Percentiles rank a stretch among this genome's conserved stretches.
These are phyloP conservation scores for Macropus fuliginosus DNA, from an alignment of 2,797 vertebrate species.

Conservation along the genomic window DNA sequence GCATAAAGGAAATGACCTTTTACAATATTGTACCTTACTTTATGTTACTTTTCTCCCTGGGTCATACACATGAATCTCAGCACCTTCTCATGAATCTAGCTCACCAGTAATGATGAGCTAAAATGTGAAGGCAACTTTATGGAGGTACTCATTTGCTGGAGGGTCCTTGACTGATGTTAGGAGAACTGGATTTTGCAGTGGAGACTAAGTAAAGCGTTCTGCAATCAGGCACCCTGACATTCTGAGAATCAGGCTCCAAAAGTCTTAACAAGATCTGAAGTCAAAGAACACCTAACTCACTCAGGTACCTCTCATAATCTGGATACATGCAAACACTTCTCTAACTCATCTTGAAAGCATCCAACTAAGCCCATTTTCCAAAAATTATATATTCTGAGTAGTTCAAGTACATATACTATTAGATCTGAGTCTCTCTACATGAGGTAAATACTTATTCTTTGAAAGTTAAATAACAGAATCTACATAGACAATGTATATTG, in stretches of 20 bases:
- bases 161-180: background rate
- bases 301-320: background rate
- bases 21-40: background rate
- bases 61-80: constrained; percentile 36
- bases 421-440: background rate
- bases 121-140: constrained; percentile 38
- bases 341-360: fast-evolving
- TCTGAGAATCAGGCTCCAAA: background rate
- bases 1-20: constrained; percentile 52
- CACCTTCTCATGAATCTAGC: constrained; percentile 29
- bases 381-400: background rate
- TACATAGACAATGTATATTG: background rate
- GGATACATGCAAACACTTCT: background rate
- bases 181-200: constrained; percentile 28
- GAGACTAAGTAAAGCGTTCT: background rate
- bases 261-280: background rate
- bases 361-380: background rate
- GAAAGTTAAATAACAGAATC: background rate
- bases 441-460: background rate
- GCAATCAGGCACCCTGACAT: constrained; percentile 6
- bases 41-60: constrained; percentile 44
- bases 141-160: background rate
- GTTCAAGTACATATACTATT: background rate
- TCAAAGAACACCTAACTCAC: constrained; percentile 2
- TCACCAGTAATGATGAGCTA: constrained; percentile 58